These are phyloP conservation scores for Morone chrysops DNA, from an alignment of 2,113 vertebrate species.

Conservation along the genomic window DNA sequence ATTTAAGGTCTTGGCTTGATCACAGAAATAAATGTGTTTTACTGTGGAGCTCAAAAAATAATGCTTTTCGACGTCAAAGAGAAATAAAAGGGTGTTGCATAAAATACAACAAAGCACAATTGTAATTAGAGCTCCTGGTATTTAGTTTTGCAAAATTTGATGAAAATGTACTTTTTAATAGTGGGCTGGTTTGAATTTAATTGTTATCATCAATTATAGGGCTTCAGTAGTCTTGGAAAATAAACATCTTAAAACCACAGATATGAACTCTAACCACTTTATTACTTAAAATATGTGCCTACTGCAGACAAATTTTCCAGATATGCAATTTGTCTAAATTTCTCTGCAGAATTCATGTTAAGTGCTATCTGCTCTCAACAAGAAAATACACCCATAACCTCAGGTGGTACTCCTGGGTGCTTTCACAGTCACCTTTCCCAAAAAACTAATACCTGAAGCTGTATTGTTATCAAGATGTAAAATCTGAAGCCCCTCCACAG, in stretches of 20 bases:
- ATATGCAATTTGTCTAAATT: not conserved
- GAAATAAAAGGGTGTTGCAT: constrained; percentile 1
- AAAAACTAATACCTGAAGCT: constrained; percentile 23
- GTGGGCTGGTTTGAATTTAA: constrained; percentile 12
- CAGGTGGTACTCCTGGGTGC: not conserved
- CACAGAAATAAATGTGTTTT: constrained; percentile 50
- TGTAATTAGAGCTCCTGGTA: constrained; percentile 31
- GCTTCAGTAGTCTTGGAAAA: constrained; percentile 12
- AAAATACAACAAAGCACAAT: constrained; percentile 4
- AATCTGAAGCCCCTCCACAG: constrained; percentile 38
- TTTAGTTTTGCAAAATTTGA: constrained; percentile 8
- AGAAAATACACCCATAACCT: constrained; percentile 8
- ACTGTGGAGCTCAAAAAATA: constrained; percentile 37
- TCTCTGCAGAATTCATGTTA: not conserved
- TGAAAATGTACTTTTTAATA: constrained; percentile 36
- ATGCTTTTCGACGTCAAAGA: constrained; percentile 31
- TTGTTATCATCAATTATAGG: not conserved
- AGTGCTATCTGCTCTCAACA: not conserved
- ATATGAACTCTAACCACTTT: not conserved
- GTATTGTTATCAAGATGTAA: constrained; percentile 43
- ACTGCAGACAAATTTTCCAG: not conserved
- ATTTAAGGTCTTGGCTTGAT: constrained; percentile 57
- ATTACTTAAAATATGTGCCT: not conserved
- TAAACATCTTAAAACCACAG: not conserved
- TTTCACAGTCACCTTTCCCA: constrained; percentile 28